Conservation (phyloP, 2,888 invertebrate species). For the Cephus nigrinus region DNA sequence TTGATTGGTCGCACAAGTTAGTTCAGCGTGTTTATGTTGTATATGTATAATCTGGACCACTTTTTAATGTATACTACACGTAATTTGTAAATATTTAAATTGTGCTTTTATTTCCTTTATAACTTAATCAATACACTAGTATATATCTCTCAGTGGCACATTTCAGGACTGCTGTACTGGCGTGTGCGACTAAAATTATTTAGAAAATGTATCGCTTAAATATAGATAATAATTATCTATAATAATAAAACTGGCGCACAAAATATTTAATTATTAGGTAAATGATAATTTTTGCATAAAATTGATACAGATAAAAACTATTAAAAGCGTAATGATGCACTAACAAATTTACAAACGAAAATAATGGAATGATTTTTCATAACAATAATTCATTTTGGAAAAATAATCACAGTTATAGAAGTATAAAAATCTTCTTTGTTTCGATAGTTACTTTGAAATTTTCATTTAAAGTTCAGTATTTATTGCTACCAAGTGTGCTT, state of each 20-base stretch:
- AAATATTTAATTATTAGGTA: not conserved
- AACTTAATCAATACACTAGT: no score
- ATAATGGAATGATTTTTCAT: not conserved
- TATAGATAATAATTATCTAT: not conserved
- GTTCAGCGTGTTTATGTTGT: no score
- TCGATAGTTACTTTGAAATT: not conserved
- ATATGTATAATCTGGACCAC: no score
- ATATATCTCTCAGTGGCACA: not conserved
- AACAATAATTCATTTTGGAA: not conserved
- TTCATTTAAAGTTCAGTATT: not conserved
- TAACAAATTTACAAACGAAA: not conserved
- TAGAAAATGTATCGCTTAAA: not conserved
- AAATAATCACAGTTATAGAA: not conserved
- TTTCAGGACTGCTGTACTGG: not conserved
- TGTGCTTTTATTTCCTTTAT: not conserved
- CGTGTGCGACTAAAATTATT: not conserved
- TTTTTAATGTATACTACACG: not conserved
- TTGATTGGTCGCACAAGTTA: no score
- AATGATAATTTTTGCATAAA: not conserved
- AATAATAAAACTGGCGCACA: not conserved
- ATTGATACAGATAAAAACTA: not conserved
- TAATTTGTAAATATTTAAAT: not conserved
- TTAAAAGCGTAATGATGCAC: not conserved
- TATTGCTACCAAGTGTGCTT: not conserved
- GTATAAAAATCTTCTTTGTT: not conserved